Evolutionary conservation across 2,113 vertebrate species (phyloP), one percentile per base, ranked within the genome.

Genomic region (Plecturocebus donacophilus): DNA sequence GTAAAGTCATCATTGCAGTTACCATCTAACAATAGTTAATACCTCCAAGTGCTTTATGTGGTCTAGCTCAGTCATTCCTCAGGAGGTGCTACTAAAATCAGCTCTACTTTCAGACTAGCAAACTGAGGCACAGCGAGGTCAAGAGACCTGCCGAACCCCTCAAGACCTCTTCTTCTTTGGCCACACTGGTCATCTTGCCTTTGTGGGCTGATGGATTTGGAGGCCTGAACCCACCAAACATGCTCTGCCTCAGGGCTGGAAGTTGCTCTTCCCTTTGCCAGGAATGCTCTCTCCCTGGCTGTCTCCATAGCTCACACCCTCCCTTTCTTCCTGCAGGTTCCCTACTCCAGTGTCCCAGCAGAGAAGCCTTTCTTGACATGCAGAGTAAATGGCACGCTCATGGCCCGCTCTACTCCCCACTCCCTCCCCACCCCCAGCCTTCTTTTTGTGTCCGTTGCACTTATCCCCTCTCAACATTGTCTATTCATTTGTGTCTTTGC

Each of bases 1-100:
- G 45, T 38, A 4, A 85, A 35, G 45, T 79, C 82, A 35, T 32
- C 70, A 40, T 2, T 30, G 21, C 19, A 47, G 42, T 45, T 32
- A 56, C 45, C 23, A 2, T 14, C 35, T 52, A 58, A 11, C 71
- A 1, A 30, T 8, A 61, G 17, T 52, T n/a, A 35, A 16, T 23
- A 52, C 23, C n/a, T 5, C 70, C 2, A 1, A 66, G 30, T 4
- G 6, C 38, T 45, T 5, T 7, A 6, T 25, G 54, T 3, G 12
- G 38, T 49, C 71, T 32, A 64, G 86, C 52, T 79, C 77, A 23
- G 2, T n/a, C 23, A 32, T 27, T 49, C 38, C 40, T 25, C 23
- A 21, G 66, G 25, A 80, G 27, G 3, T 14, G 5, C 27, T 3
- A 21, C 17, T 66, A 30, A 19, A 58, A 5, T 27, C 32, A 56